phyloP scores from a whole-genome alignment of 37 sponge, comb jelly and placozoan species.

The Chondrilla cf. caribensis region DNA sequence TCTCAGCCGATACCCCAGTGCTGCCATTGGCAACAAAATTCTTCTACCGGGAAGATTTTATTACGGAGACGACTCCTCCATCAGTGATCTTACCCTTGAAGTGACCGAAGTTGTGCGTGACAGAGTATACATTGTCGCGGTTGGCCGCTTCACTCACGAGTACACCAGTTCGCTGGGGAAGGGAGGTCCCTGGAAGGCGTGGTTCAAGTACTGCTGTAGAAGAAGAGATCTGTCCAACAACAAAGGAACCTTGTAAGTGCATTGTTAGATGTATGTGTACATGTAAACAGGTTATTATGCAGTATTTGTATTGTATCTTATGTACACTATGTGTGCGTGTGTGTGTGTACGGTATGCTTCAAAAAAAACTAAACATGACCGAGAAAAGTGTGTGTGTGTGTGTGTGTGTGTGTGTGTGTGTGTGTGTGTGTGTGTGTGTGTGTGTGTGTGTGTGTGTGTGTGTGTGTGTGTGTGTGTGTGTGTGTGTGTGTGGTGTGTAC shows the following conservation, averaged over 20 bases:
- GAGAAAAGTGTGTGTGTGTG: too few relatives aligned
- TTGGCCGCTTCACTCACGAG: slow-evolving; percentile 29
- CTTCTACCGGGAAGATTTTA: slow-evolving; percentile 26
- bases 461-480: too few relatives aligned
- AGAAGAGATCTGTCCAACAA: slow-evolving; percentile 52
- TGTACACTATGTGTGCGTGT: too few relatives aligned
- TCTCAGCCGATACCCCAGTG: slow-evolving; percentile 18
- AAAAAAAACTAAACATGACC: too few relatives aligned
- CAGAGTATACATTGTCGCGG: slow-evolving; percentile 52
- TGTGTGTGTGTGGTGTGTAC: too few relatives aligned
- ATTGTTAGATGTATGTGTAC: background rate
- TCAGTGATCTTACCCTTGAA: background rate
- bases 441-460: too few relatives aligned
- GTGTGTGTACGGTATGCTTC: too few relatives aligned
- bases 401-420: too few relatives aligned
- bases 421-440: too few relatives aligned
- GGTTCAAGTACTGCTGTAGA: slow-evolving; percentile 82
- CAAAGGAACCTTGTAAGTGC: slow-evolving; percentile 54
- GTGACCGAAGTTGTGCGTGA: slow-evolving; percentile 15
- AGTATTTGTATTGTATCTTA: too few relatives aligned
- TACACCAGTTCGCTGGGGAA: slow-evolving; percentile 47
- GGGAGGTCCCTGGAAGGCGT: slow-evolving; percentile 64
- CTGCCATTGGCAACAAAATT: slow-evolving; percentile 7
- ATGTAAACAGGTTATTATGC: background rate
- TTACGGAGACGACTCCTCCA: slow-evolving; percentile 53